phyloP scores from a whole-genome alignment of 2,113 vertebrate genomes.

The Cyprinus carpio region DNA sequence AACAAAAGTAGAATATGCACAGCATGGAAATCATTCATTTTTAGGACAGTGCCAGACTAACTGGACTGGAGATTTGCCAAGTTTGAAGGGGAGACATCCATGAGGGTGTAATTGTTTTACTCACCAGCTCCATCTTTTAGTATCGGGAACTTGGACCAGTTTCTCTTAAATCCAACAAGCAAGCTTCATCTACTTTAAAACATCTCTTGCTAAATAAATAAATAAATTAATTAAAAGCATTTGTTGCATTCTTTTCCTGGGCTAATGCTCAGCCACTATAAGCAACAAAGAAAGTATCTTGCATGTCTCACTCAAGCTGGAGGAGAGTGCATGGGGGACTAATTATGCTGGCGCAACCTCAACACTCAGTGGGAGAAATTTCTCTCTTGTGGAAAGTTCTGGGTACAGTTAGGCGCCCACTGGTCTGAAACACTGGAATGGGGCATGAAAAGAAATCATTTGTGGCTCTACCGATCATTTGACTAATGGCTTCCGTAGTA shows the following conservation, averaged over 20 bases:
- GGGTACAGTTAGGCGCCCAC: slow-evolving; percentile 29
- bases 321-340: slow-evolving; percentile 18
- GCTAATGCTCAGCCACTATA: slow-evolving; percentile 17
- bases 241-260: slow-evolving; percentile 12
- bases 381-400: slow-evolving; percentile 44
- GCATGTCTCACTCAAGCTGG: slow-evolving; percentile 18
- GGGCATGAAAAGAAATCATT: background rate
- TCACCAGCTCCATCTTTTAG: slow-evolving; percentile 22
- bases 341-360: slow-evolving; percentile 45
- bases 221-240: background rate
- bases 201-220: background rate
- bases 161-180: slow-evolving; percentile 32
- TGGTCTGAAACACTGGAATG: slow-evolving; percentile 42
- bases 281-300: slow-evolving; percentile 23
- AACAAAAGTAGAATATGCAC: background rate
- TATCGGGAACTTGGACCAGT: background rate
- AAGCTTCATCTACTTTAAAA: background rate
- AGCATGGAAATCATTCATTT: slow-evolving; percentile 13
- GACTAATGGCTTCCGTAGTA: background rate
- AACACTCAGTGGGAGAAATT: slow-evolving; percentile 30
- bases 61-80: slow-evolving; percentile 36
- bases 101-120: slow-evolving; percentile 4
- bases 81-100: background rate
- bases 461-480: background rate
- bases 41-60: slow-evolving; percentile 18